These are phyloP conservation scores for Sycophila sp. DNA, from an alignment of 1,140 invertebrate genomes.

Conservation along the genomic window DNA sequence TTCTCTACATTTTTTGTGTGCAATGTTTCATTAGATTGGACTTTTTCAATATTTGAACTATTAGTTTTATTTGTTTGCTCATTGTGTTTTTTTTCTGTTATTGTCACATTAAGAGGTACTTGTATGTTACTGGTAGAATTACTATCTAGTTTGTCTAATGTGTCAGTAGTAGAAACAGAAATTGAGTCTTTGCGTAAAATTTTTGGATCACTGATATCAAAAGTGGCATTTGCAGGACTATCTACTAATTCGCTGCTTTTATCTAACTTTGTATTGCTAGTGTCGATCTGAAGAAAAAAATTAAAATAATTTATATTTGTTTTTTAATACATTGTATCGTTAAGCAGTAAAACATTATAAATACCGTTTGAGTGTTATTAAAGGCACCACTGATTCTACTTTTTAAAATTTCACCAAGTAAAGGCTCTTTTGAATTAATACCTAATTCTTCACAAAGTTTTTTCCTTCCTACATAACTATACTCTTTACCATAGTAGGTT, in stretches of 20 bases:
- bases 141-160: conserved; percentile 51
- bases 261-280: conserved; percentile 48
- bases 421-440: conserved; percentile 61
- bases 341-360: background rate
- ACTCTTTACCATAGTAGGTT: conserved; percentile 70
- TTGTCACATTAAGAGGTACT: conserved; percentile 61
- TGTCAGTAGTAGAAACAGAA: conserved; percentile 49
- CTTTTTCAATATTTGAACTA: background rate
- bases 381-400: conserved; percentile 62
- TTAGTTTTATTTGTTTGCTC: conserved; percentile 26
- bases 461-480: conserved; percentile 67
- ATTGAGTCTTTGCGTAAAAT: conserved; percentile 52
- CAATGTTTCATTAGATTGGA: background rate
- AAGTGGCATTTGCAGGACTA: conserved; percentile 58
- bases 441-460: conserved; percentile 69
- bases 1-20: conserved; percentile 33
- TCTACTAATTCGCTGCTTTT: conserved; percentile 50
- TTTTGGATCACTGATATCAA: conserved; percentile 59
- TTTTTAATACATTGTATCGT: background rate
- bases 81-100: conserved; percentile 56
- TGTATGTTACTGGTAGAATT: conserved; percentile 48
- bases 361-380: conserved; percentile 57
- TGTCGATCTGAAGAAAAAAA: conserved; percentile 50
- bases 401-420: conserved; percentile 62
- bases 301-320: background rate